Base-by-base conservation (phyloP, 1,140 invertebrate species). In the Harlomillsia oculata region DNA sequence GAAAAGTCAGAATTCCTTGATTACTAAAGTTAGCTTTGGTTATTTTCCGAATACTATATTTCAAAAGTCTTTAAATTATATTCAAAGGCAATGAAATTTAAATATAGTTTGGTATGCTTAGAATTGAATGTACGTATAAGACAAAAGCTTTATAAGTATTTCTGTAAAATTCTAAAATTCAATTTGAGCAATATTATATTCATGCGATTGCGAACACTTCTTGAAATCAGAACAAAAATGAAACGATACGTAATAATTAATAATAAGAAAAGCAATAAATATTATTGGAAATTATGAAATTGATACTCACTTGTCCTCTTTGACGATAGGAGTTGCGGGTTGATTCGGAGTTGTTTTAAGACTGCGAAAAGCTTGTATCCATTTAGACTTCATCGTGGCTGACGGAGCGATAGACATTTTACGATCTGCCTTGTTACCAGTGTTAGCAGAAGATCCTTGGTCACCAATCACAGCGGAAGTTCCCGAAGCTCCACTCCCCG, bases 311-410 rank as follows among this genome's bases (percentile, higher is more conserved):
- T 79, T 55, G 41, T 46, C 44, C 49, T 79, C 72, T 60, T 68
- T 69, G 9, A n/a, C n/a, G n/a, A n/a, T n/a, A n/a, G 29, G 23
- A 32, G 53, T 29, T 18, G 25, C 34, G 6, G 29, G 32, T 11
- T 39, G 20, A 36, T 34, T 36, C 18, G 56, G 51, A 39, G 51
- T 41, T 23, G 49, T 40, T 65, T 95, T 96, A 57, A 97, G 77
- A 70, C 86, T 94, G 74, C 90, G 88, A 76, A 97, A 92, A 61
- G 93, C 93, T 74, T 96, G 96, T 67, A 96, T 76, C 93, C 93
- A 97, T 79, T 96, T 95, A 69, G 86, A 90, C 76, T 95, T 95
- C 80, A 95, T 95, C 52, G 84, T 91, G 37, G 84, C 85, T 83
- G 5, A 87, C 57, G 84, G 90, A 39, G 84, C 80, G 37, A 85